These are phyloP conservation scores for Halocaridina rubra DNA, from an alignment of 2,888 invertebrate species.

Conservation along the genomic window DNA sequence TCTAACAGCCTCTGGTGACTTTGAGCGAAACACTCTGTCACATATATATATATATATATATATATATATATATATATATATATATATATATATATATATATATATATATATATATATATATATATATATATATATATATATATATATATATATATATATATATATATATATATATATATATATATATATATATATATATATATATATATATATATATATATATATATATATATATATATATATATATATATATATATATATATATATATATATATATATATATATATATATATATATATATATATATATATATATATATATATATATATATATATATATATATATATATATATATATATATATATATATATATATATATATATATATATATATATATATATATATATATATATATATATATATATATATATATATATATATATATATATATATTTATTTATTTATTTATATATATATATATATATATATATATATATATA, in stretches of 20 bases:
- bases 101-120: background rate
- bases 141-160: conserved; percentile 1
- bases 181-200: conserved; percentile 1
- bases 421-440: background rate
- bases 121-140: background rate
- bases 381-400: background rate
- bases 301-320: conserved; percentile 1
- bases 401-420: background rate
- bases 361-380: background rate
- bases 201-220: conserved; percentile 1
- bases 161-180: conserved; percentile 1
- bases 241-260: background rate
- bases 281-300: background rate
- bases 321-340: background rate
- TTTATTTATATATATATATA: background rate
- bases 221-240: conserved; percentile 1
- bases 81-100: conserved; percentile 1
- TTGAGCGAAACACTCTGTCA: too few relatives aligned
- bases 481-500: too few relatives aligned
- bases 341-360: conserved; percentile 1
- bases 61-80: background rate
- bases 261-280: background rate
- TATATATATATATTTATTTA: too few relatives aligned
- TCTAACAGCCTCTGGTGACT: too few relatives aligned
- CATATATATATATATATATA: background rate